Evolutionary conservation across 2,113 vertebrate species (phyloP).

Genomic region (Mormyrus iriodes): DNA sequence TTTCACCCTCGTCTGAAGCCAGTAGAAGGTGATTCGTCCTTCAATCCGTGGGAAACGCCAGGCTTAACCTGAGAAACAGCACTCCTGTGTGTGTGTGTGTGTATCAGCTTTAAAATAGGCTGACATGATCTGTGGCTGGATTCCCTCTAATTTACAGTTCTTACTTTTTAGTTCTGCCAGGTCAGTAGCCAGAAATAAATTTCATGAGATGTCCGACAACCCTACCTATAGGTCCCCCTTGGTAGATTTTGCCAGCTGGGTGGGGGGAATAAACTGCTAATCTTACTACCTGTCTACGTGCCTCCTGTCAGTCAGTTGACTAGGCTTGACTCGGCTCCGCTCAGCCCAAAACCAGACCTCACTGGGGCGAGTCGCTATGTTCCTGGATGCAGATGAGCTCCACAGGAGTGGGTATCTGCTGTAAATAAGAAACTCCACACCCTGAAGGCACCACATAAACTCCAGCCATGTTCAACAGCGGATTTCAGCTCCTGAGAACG

Average conservation of each 20-base stretch:
- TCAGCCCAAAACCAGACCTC: neutral
- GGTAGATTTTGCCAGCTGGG: neutral
- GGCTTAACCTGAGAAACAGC: neutral
- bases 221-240: neutral
- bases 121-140: neutral
- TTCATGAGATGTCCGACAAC: neutral
- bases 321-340: neutral
- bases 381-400: slow-evolving; percentile 9
- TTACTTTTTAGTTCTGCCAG: neutral
- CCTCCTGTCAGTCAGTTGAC: neutral
- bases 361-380: neutral
- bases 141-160: neutral
- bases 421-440: slow-evolving; percentile 17
- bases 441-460: slow-evolving; percentile 5
- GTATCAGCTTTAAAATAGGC: neutral
- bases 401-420: neutral
- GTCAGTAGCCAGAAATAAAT: neutral
- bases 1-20: neutral
- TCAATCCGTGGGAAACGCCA: neutral
- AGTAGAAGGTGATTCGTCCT: neutral
- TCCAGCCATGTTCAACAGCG: slow-evolving; percentile 11
- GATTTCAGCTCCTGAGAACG: neutral
- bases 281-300: neutral
- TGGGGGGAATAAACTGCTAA: neutral
- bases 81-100: neutral